Conservation (phyloP, 2,113 vertebrate species). For the Peromyscus maniculatus region DNA sequence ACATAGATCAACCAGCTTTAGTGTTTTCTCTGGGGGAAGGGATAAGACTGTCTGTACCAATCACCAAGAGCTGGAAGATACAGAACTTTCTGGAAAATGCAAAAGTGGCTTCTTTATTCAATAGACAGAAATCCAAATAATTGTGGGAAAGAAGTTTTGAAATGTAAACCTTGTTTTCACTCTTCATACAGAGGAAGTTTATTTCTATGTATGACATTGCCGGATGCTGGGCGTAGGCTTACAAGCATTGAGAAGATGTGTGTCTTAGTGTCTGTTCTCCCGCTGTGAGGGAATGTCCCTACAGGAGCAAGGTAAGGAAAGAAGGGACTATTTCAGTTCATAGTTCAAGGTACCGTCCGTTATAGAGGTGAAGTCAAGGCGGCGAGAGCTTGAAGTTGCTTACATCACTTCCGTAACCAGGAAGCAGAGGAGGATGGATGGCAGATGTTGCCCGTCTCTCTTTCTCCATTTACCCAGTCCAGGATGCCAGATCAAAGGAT, state of each 20-base stretch:
- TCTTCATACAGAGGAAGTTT: not conserved
- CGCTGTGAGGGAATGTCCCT: not conserved
- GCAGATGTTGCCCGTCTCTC: no score
- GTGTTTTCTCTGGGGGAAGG: not conserved
- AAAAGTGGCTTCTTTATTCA: not conserved
- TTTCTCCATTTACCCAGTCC: not conserved
- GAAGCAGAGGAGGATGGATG: no score
- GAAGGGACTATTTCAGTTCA: not conserved
- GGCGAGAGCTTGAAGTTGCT: not conserved
- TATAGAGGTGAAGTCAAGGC: no score
- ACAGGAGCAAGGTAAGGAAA: not conserved
- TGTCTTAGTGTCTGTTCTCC: not conserved
- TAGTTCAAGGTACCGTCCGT: not conserved
- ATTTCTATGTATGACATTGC: not conserved
- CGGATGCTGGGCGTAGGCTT: not conserved
- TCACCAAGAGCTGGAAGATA: not conserved
- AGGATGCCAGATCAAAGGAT: not conserved
- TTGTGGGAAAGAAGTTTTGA: not conserved
- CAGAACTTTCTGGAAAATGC: not conserved
- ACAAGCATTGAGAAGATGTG: not conserved
- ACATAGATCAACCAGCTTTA: not conserved
- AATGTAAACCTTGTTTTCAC: not conserved
- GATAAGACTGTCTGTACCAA: not conserved
- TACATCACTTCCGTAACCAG: not conserved
- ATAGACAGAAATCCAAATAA: not conserved